These are phyloP conservation scores for Dendrolimus kikuchii DNA, from an alignment of 1,140 invertebrate genomes.

Conservation along the genomic window DNA sequence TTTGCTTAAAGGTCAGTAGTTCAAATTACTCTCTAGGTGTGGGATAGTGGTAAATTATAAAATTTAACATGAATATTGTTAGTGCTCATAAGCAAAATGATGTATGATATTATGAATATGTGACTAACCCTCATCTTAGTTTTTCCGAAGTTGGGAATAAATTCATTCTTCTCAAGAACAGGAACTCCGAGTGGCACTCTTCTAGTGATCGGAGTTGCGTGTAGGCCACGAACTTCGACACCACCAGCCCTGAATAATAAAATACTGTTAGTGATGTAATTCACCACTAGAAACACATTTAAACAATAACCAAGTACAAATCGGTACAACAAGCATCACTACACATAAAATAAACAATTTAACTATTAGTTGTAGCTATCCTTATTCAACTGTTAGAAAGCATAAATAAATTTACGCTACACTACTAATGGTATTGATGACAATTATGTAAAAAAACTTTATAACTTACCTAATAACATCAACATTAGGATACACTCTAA, in stretches of 20 bases:
- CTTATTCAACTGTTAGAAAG: too few relatives aligned
- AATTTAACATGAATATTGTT: not conserved
- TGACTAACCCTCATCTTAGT: constrained; percentile 37
- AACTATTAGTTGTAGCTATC: too few relatives aligned
- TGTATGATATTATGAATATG: not conserved
- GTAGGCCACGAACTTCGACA: constrained; percentile 87
- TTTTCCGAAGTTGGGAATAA: constrained; percentile 78
- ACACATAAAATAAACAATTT: too few relatives aligned
- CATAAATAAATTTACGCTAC: too few relatives aligned
- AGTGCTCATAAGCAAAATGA: not conserved
- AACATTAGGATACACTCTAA: constrained; percentile 56
- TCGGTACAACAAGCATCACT: too few relatives aligned
- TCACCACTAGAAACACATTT: too few relatives aligned
- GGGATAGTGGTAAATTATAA: too few relatives aligned
- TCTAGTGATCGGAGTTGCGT: constrained; percentile 84
- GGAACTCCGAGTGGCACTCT: constrained; percentile 76
- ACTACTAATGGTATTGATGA: not conserved
- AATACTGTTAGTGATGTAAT: not conserved
- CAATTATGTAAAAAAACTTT: not conserved
- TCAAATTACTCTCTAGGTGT: too few relatives aligned
- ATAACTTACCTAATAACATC: constrained; percentile 55
- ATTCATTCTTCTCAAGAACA: constrained; percentile 82
- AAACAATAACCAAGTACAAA: too few relatives aligned
- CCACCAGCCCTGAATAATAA: constrained; percentile 78
- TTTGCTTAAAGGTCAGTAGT: too few relatives aligned